A percentile compares a stretch with the other conserved stretches of the same genome.
These are phyloP conservation scores for Sebastes wilsoni DNA, from an alignment of 2,797 vertebrate species.

Conservation along the genomic window DNA sequence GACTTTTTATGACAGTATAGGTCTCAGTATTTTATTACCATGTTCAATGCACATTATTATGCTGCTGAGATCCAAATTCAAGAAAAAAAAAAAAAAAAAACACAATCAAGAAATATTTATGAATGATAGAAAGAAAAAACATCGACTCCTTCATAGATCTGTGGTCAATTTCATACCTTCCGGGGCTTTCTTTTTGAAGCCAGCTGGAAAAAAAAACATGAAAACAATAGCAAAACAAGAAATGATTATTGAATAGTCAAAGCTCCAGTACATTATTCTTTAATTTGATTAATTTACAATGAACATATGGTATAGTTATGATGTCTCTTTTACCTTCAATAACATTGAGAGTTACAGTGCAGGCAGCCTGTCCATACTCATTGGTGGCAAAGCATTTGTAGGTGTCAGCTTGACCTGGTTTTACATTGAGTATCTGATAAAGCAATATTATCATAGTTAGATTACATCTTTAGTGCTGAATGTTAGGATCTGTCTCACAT, in stretches of 20 bases:
- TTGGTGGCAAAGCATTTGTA: conserved; percentile 89
- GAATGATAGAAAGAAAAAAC: not conserved
- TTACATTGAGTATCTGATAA: conserved; percentile 82
- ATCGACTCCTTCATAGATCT: not conserved
- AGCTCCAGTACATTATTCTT: not conserved
- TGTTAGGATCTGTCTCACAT: not conserved
- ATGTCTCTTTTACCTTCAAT: conserved; percentile 79
- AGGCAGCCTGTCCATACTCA: conserved; percentile 84
- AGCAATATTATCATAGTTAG: not conserved
- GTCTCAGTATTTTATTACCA: not conserved
- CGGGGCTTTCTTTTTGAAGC: conserved; percentile 77
- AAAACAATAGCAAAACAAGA: not conserved
- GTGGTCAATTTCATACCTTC: conserved; percentile 60
- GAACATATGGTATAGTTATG: not conserved
- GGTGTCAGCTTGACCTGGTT: conserved; percentile 79
- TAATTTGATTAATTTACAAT: not conserved
- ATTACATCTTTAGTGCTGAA: not conserved
- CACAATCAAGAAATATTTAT: not conserved
- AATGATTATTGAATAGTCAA: not conserved
- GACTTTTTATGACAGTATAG: not conserved
- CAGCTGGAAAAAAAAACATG: conserved; percentile 72
- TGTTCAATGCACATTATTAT: not conserved
- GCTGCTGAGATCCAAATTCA: not conserved
- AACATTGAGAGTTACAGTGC: conserved; percentile 84
- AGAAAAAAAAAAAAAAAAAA: not conserved